Evolutionary conservation across 2,888 invertebrate genomes (phyloP).

Genomic region (Eilema griseolum): DNA sequence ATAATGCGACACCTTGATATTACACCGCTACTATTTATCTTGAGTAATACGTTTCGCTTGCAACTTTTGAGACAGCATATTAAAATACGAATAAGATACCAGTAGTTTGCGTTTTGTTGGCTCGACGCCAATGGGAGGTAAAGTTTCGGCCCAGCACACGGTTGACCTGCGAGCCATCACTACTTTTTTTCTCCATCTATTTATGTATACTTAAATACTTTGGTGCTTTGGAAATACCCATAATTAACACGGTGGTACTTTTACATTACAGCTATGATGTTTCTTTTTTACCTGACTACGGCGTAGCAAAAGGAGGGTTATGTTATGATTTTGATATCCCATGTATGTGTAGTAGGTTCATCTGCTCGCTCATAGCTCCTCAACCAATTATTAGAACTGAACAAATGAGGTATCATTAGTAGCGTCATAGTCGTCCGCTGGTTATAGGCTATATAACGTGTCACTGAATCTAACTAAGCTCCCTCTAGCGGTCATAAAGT

Average conservation of each 20-base stretch:
- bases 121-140: constrained; percentile 37
- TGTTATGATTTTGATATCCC: too few species aligned
- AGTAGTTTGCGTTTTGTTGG: constrained; percentile 37
- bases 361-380: too few species aligned
- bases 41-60: constrained; percentile 29
- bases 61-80: constrained; percentile 34
- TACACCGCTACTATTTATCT: constrained; percentile 43
- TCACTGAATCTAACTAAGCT: too few species aligned
- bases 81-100: constrained; percentile 45
- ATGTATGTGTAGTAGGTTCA: too few species aligned
- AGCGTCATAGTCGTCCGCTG: too few species aligned
- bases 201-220: constrained; percentile 26
- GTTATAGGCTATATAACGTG: too few species aligned
- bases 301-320: too few species aligned
- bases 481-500: too few species aligned
- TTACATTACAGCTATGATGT: neutral
- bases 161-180: constrained; percentile 41
- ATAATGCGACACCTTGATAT: constrained; percentile 53
- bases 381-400: too few species aligned
- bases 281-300: too few species aligned
- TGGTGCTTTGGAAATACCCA: neutral
- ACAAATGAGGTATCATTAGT: too few species aligned
- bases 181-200: constrained; percentile 32
- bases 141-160: constrained; percentile 32
- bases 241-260: neutral